A percentile compares a stretch with the other conserved stretches of the same genome.
These are phyloP conservation scores for Arctocebus calabarensis DNA, from an alignment of 2,797 vertebrate genomes.

Conservation along the genomic window DNA sequence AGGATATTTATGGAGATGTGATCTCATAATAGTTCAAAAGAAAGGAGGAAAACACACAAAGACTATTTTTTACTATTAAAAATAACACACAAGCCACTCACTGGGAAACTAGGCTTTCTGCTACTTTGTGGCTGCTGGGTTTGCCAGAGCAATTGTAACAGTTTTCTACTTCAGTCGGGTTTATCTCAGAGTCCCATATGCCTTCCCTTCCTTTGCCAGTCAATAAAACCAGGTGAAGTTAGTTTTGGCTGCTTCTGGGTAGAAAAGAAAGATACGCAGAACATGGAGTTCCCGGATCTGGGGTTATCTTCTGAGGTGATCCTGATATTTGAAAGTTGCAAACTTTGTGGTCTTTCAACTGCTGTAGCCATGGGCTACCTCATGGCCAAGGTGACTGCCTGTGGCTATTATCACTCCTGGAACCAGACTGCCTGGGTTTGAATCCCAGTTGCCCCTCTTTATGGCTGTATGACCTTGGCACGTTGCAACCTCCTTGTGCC, in stretches of 20 bases:
- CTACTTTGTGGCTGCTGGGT: not conserved
- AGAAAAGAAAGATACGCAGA: not conserved
- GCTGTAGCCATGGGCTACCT: not conserved
- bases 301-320: not conserved
- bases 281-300: not conserved
- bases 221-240: not conserved
- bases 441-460: not conserved
- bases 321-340: not conserved
- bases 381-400: not conserved
- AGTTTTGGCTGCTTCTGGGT: not conserved
- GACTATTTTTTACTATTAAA: slow-evolving; percentile 15
- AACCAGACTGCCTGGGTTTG: not conserved
- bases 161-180: not conserved
- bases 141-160: not conserved
- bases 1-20: slow-evolving; percentile 51
- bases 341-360: not conserved
- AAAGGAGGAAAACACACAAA: slow-evolving; percentile 32
- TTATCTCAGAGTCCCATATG: not conserved
- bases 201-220: not conserved
- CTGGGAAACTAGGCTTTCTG: not conserved
- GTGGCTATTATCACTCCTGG: not conserved
- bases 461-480: not conserved
- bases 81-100: slow-evolving; percentile 39
- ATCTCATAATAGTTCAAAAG: slow-evolving; percentile 49
- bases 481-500: not conserved